A percentile compares a stretch with the other conserved stretches of the same genome.
phyloP scores from a whole-genome alignment of 2,797 vertebrate genomes.

The Nyctalus aviator region DNA sequence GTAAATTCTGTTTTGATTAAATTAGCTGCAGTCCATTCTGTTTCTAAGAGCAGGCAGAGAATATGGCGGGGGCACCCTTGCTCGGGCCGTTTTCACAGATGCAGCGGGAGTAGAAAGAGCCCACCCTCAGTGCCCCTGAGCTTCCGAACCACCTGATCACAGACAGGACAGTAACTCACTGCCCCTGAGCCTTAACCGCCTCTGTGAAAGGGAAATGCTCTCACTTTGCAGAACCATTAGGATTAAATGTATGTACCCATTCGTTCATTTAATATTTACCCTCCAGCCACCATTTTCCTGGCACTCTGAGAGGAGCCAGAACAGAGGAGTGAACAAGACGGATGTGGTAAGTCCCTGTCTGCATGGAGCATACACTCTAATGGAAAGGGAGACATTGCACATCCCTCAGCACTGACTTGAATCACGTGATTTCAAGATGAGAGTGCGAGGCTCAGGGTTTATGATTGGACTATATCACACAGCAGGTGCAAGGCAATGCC shows the following conservation, averaged over 20 bases:
- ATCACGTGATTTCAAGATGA: not conserved
- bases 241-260: not conserved
- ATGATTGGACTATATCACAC: not conserved
- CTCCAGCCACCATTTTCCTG: not conserved
- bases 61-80: not conserved
- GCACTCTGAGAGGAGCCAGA: not conserved
- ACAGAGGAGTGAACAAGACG: not conserved
- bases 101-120: not conserved
- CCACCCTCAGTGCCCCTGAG: not conserved
- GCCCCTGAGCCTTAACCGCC: not conserved
- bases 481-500: not conserved
- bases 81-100: not conserved
- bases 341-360: not conserved
- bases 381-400: not conserved
- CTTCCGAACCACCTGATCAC: not conserved
- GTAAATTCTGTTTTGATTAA: conserved; percentile 14
- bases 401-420: not conserved
- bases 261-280: not conserved
- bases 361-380: not conserved
- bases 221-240: not conserved
- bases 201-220: not conserved
- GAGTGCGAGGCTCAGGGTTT: not conserved
- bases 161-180: not conserved
- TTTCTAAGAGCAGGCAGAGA: conserved; percentile 7
- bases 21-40: not conserved